phyloP scores from a whole-genome alignment of 2,113 vertebrate genomes.

The Ammodytes dubius region DNA sequence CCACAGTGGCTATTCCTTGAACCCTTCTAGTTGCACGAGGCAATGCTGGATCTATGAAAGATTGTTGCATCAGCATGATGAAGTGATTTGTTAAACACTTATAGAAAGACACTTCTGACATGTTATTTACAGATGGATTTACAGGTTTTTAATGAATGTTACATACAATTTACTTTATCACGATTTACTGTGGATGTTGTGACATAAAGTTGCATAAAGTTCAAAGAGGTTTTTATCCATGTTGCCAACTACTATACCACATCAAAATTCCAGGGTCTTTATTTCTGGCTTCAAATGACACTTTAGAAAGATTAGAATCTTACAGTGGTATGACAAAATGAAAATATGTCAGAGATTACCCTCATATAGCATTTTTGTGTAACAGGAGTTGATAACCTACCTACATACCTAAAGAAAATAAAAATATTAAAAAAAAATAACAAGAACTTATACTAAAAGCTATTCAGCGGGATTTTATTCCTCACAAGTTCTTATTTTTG shows the following conservation, averaged over 20 bases:
- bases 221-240: neutral
- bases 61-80: neutral
- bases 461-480: neutral
- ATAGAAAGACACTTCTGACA: neutral
- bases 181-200: neutral
- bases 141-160: neutral
- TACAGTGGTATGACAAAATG: neutral
- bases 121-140: neutral
- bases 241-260: neutral
- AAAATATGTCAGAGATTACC: neutral
- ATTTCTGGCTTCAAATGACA: neutral
- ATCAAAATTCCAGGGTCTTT: neutral
- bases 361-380: neutral
- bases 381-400: neutral
- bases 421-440: neutral
- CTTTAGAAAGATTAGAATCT: neutral
- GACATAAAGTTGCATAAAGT: neutral
- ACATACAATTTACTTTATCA: neutral
- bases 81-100: neutral
- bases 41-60: neutral
- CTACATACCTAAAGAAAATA: neutral
- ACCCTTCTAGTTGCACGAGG: neutral
- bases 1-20: neutral
- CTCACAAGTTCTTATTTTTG: neutral
- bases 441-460: neutral